Evolutionary conservation across 2,888 invertebrate genomes (phyloP).

Genomic region (Xestia ashworthii): DNA sequence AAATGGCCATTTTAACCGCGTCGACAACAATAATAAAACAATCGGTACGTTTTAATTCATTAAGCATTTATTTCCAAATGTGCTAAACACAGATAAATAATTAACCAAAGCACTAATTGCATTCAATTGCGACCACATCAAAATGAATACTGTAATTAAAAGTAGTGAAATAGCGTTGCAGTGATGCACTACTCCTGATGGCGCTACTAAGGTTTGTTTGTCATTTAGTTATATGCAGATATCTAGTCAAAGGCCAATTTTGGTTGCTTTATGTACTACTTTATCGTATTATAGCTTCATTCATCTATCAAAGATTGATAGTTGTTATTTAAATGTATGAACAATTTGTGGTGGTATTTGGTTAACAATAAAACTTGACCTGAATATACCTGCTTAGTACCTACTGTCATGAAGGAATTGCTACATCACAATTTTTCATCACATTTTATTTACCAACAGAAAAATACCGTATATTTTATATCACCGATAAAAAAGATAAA

Average conservation of each 20-base stretch:
- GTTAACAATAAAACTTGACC: not conserved
- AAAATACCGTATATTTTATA: not conserved
- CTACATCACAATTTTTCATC: not conserved
- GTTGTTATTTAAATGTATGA: not conserved
- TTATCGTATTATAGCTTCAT: not conserved
- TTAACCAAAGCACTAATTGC: slow-evolving; percentile 30
- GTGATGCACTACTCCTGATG: not conserved
- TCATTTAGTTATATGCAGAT: not conserved
- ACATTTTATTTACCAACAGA: slow-evolving; percentile 2
- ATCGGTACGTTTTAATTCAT: not conserved
- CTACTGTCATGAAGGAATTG: not conserved
- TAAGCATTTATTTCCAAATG: slow-evolving; percentile 19
- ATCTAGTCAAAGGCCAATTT: not conserved
- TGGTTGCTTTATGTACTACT: not conserved
- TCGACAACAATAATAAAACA: not conserved
- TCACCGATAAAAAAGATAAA: slow-evolving; percentile 16
- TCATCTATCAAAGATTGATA: not conserved
- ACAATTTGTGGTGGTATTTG: not conserved
- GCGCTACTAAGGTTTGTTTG: too few relatives aligned
- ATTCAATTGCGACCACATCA: slow-evolving; percentile 35
- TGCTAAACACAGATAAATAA: slow-evolving; percentile 20
- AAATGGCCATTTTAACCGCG: not conserved
- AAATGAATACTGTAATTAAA: slow-evolving; percentile 35
- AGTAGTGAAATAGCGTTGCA: slow-evolving; percentile 7
- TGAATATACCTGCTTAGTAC: not conserved